Base-by-base conservation (phyloP, 2,888 invertebrate genomes). In the Ceratothoa steindachneri region DNA sequence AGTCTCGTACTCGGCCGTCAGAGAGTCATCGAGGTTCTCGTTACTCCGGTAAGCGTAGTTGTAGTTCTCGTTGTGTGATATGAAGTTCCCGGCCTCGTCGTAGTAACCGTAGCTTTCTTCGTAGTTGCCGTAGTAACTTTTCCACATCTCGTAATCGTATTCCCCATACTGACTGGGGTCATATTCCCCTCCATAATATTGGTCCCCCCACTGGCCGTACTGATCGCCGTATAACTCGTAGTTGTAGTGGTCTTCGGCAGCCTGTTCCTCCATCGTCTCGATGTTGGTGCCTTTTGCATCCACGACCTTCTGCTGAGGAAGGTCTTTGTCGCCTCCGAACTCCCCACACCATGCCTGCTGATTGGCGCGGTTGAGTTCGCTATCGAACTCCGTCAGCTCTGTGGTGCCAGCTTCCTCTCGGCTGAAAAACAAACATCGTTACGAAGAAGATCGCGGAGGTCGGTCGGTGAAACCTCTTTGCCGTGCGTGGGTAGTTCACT, bases 31-130 rank as follows among this genome's bases (percentile, higher is more conserved):
- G 69, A 89, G 84, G 84, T 89, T 89, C 84, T 89, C 90, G 82
- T 87, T 88, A 84, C 89, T 89, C 82, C 88, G 87, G 85, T 90
- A 90, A 84, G 89, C 89, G 84, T 89, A 89, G 84, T 89, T 90
- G 83, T 89, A 89, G 84, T 90, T 88, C 83, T 90, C 89, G 84
- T 89, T 89, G 84, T 89, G 90, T 74, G 69, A 70, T 31, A 74
- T 74, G 75, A 77, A 75, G 67, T 74, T 77, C 41, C 77, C 77
- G 55, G 77, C 77, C 53, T 80, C 78, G 64, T 80, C 80, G 67
- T 81, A 80, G 29, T 80, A 74, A 19, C 76, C 75, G 51, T 70
- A 74, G 30, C 77, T 69, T 27, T 77, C 78, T n/a, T 74, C 77
- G 28, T 74, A 76, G 30, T 75, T 72, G 55, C 77, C 74, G 30